Conservation (phyloP, 1,140 invertebrate genomes). For the Phocides pigmalion region DNA sequence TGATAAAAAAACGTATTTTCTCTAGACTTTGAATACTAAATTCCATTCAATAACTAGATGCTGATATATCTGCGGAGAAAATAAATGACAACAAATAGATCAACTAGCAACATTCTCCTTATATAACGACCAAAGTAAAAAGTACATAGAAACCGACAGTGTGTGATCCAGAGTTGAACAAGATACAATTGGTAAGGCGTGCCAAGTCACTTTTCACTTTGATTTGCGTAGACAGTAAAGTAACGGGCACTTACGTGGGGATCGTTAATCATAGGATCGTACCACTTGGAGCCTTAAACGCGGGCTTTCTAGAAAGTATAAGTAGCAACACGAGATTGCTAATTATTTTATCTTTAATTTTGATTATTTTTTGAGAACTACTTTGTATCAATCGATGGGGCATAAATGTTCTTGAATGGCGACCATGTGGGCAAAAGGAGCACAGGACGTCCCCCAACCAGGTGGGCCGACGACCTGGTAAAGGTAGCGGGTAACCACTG, state of each 20-base stretch:
- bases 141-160: background rate
- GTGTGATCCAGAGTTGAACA: constrained; percentile 3
- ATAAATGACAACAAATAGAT: too few relatives aligned
- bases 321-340: background rate
- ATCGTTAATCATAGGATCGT: constrained; percentile 41
- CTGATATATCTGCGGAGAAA: too few relatives aligned
- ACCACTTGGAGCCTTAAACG: constrained; percentile 13
- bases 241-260: constrained; percentile 38
- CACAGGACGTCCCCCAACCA: too few relatives aligned
- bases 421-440: too few relatives aligned
- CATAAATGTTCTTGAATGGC: too few relatives aligned
- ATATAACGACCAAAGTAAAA: background rate
- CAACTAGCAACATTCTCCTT: background rate
- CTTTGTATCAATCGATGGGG: too few relatives aligned
- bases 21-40: too few relatives aligned
- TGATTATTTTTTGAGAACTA: background rate
- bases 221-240: constrained; percentile 43
- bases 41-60: too few relatives aligned
- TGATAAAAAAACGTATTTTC: too few relatives aligned
- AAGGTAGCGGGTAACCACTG: too few relatives aligned
- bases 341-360: background rate
- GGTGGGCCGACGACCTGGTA: too few relatives aligned
- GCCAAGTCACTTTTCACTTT: constrained; percentile 45
- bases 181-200: constrained; percentile 13
- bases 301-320: constrained; percentile 21